phyloP scores from a whole-genome alignment of 2,888 invertebrate species.

The Campaea margaritaria region DNA sequence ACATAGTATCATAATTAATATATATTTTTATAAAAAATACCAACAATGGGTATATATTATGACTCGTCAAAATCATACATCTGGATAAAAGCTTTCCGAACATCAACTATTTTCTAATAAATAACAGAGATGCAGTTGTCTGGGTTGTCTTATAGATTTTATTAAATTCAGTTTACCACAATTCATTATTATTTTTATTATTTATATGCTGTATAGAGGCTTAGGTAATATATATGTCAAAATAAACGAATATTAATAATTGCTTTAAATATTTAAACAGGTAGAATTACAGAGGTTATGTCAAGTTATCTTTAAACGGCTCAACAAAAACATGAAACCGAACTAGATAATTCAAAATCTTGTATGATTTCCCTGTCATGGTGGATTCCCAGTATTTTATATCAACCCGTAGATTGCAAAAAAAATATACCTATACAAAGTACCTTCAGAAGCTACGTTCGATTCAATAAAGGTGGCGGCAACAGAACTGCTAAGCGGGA shows the following conservation, averaged over 20 bases:
- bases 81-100: too few relatives aligned
- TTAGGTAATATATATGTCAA: too few relatives aligned
- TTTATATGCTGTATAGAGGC: too few relatives aligned
- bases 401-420: not conserved
- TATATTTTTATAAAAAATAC: too few relatives aligned
- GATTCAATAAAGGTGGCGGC: slow-evolving; percentile 27
- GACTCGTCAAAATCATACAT: too few relatives aligned
- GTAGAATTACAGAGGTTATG: not conserved
- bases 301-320: not conserved
- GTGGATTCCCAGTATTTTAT: not conserved
- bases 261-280: not conserved
- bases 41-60: too few relatives aligned
- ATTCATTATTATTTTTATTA: too few relatives aligned
- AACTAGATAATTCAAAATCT: not conserved
- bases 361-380: not conserved
- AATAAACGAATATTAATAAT: not conserved
- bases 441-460: slow-evolving; percentile 1
- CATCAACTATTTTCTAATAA: too few relatives aligned
- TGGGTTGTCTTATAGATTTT: too few relatives aligned
- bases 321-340: not conserved
- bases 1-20: too few relatives aligned
- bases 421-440: not conserved
- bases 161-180: too few relatives aligned
- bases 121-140: too few relatives aligned
- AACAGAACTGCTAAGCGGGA: slow-evolving; percentile 24